Percentiles rank a stretch among this genome's conserved stretches.
phyloP scores from a whole-genome alignment of 2,113 vertebrate species.

The Thomomys bottae region DNA sequence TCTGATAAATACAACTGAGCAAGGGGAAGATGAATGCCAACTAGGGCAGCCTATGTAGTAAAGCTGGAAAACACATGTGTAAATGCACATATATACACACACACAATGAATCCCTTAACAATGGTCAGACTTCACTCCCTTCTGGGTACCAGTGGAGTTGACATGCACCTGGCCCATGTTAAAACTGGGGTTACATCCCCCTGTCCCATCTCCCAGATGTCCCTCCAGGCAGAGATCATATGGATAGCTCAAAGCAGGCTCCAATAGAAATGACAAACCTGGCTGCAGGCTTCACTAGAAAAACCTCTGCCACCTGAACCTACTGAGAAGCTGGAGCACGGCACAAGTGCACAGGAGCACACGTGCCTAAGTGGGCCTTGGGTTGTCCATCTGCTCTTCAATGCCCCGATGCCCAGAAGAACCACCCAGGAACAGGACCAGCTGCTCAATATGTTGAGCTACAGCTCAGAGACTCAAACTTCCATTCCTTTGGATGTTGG shows the following conservation, averaged over 20 bases:
- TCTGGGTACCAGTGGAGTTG: neutral
- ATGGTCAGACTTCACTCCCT: neutral
- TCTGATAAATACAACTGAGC: neutral
- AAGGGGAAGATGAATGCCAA: neutral
- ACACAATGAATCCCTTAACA: neutral
- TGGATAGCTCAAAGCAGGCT: neutral
- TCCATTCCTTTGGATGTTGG: constrained; percentile 30
- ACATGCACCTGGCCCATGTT: neutral
- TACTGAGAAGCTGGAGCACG: neutral
- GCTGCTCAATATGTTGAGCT: neutral
- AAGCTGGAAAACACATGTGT: neutral
- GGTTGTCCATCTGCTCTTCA: neutral
- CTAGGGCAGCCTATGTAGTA: neutral
- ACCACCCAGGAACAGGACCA: neutral
- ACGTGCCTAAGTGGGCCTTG: neutral
- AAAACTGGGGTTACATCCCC: neutral
- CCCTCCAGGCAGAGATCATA: neutral
- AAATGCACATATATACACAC: neutral
- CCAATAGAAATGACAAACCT: neutral
- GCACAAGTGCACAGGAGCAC: neutral
- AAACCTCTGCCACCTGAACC: neutral
- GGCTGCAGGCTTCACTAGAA: constrained; percentile 32
- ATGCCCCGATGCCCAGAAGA: neutral
- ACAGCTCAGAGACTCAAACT: neutral
- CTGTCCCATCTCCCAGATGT: neutral